A percentile compares a stretch with the other conserved stretches of the same genome.
These are phyloP conservation scores for Parauchenoglanis ngamensis DNA, from an alignment of 2,797 vertebrate genomes.

Conservation along the genomic window DNA sequence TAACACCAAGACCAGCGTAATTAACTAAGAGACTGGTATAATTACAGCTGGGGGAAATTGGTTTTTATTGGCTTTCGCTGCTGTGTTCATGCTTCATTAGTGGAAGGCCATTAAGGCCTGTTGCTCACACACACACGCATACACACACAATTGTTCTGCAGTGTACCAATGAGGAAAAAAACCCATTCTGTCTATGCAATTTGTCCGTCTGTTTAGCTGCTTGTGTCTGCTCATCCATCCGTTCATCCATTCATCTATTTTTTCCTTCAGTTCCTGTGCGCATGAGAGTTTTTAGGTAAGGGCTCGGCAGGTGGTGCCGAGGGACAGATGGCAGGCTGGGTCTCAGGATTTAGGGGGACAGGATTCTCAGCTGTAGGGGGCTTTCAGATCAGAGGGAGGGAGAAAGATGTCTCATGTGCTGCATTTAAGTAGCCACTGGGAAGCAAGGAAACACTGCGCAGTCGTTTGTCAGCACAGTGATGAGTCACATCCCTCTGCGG, in stretches of 20 bases:
- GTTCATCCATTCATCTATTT: conserved; percentile 3
- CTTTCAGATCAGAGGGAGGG: conserved; percentile 14
- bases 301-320: conserved; percentile 45
- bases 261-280: not conserved
- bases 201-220: conserved; percentile 21
- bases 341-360: conserved; percentile 20
- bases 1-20: conserved; percentile 71
- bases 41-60: conserved; percentile 80
- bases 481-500: conserved; percentile 38
- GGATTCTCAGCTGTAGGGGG: conserved; percentile 31
- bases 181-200: conserved; percentile 10
- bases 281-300: conserved; percentile 26
- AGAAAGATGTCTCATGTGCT: conserved; percentile 45
- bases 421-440: conserved; percentile 41
- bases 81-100: conserved; percentile 71
- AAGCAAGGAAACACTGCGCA: conserved; percentile 37
- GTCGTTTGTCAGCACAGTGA: conserved; percentile 27
- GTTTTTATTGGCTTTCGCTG: conserved; percentile 75
- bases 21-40: conserved; percentile 78
- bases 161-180: not conserved
- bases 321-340: conserved; percentile 53
- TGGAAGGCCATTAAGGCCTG: conserved; percentile 72
- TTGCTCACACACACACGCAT: conserved; percentile 56
- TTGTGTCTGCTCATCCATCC: not conserved
- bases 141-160: conserved; percentile 19